Evolutionary conservation across 2,113 vertebrate species (phyloP).

Genomic region (sheep (Ovis aries)): DNA sequence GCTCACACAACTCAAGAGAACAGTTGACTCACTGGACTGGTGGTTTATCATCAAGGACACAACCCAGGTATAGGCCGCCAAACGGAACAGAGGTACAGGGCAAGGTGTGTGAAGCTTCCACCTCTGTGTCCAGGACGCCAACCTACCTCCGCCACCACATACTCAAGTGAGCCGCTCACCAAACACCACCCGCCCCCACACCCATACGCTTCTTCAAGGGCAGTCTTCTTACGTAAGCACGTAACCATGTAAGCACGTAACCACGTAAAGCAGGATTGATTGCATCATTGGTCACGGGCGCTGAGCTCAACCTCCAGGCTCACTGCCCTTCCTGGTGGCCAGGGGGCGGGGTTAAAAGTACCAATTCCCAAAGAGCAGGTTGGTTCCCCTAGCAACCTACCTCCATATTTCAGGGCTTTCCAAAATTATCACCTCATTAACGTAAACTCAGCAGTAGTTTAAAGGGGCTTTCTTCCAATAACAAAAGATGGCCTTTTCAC

Average conservation of each 20-base stretch:
- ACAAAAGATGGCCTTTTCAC: background rate
- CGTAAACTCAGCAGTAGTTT: background rate
- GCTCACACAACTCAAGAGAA: background rate
- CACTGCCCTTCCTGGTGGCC: background rate
- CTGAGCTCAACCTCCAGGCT: background rate
- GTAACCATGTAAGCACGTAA: background rate
- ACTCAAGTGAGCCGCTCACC: too few relatives aligned
- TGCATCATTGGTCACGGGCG: background rate
- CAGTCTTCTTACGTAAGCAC: background rate
- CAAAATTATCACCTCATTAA: background rate
- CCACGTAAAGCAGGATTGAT: background rate
- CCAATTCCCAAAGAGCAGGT: background rate
- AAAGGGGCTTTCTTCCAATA: background rate
- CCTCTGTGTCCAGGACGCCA: background rate
- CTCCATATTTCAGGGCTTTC: background rate
- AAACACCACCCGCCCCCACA: background rate
- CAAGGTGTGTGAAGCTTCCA: rapidly evolving
- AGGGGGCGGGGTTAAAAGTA: background rate
- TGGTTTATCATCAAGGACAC: background rate
- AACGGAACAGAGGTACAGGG: rapidly evolving
- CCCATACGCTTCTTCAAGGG: background rate
- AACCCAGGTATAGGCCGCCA: background rate
- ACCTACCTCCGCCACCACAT: background rate
- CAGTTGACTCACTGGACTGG: background rate
- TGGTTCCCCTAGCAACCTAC: background rate